These are phyloP conservation scores for Drosophila leontia DNA, from an alignment of 1,140 invertebrate genomes.

Conservation along the genomic window DNA sequence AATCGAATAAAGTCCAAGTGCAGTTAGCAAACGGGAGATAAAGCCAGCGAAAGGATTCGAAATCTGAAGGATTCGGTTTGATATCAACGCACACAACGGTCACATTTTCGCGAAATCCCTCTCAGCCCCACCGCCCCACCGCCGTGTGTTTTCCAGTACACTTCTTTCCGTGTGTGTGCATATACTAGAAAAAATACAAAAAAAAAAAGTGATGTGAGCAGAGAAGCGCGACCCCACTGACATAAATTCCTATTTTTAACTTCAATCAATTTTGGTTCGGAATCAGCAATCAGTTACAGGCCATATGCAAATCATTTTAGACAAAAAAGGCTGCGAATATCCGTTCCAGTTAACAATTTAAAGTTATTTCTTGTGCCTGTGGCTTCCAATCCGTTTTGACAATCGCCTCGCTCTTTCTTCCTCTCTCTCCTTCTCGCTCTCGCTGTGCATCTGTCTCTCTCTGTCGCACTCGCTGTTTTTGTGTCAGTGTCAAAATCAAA, in stretches of 20 bases:
- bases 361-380: conserved; percentile 49
- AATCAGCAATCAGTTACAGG: conserved; percentile 9
- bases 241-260: conserved; percentile 81
- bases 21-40: conserved; percentile 5
- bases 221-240: conserved; percentile 53
- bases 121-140: conserved; percentile 16
- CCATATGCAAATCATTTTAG: conserved; percentile 17
- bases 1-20: conserved; percentile 32
- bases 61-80: conserved; percentile 1
- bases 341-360: conserved; percentile 64
- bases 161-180: conserved; percentile 48
- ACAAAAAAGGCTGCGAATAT: conserved; percentile 29
- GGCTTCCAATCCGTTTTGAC: conserved; percentile 56
- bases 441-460: not conserved
- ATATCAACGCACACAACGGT: conserved; percentile 9
- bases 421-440: not conserved
- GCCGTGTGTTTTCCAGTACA: conserved; percentile 61
- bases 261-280: conserved; percentile 32
- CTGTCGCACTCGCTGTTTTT: conserved; percentile 39
- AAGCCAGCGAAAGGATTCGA: conserved; percentile 2
- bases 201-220: conserved; percentile 61
- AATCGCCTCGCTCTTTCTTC: conserved; percentile 22
- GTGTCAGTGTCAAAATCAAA: conserved; percentile 47
- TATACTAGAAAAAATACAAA: conserved; percentile 54
- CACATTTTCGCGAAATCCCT: conserved; percentile 38